Base-by-base conservation (phyloP, 2,888 invertebrate genomes). In the Macrophya alboannulata region DNA sequence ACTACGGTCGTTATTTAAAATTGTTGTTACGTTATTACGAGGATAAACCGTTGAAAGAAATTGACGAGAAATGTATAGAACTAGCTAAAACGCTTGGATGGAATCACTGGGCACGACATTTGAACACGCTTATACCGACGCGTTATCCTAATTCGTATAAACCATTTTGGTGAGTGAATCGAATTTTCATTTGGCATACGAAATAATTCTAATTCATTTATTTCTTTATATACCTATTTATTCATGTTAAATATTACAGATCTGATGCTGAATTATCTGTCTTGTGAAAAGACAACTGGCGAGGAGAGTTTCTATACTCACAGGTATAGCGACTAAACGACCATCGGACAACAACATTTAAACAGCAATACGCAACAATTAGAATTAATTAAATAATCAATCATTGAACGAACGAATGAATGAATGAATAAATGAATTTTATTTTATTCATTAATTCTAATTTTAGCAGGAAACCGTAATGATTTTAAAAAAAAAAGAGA, bases 1-100 rank as follows among this genome's bases (percentile, higher is more conserved):
- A 98, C 84, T 97, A 97, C 94, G 99, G 98, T 0, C 96, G 98
- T 87, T 96, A 97, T 87, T 93, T 97, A 87, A 98, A 98, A 93
- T 95, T 97, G 87, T 94, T 98, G 37, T 92, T 94, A 87, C 97
- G 97, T 93, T 95, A 97, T 87, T 95, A 96, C 87, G 99, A 99
- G 89, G 98, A 99, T 62, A 97, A 97, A 88, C 95, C 97, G 3
- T 95, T 95, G 51, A 95, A 95, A 82, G 98, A 98, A 71, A 94
- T 96, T 3, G 97, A 97, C 85, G 96, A 96, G 86, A 95, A 96
- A 59, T 94, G 96, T 45, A 94, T 95, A 1, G 95, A 97, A 93
- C 94, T 96, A 12, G 96, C 96, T 92, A 93, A 92, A 25, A 94
- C 95, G 85, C 94, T 97, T n/a, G 96, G 96, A 85, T 98, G 98